Evolutionary conservation across 2,113 vertebrate species (phyloP).

Genomic region (Larimichthys polyactis): DNA sequence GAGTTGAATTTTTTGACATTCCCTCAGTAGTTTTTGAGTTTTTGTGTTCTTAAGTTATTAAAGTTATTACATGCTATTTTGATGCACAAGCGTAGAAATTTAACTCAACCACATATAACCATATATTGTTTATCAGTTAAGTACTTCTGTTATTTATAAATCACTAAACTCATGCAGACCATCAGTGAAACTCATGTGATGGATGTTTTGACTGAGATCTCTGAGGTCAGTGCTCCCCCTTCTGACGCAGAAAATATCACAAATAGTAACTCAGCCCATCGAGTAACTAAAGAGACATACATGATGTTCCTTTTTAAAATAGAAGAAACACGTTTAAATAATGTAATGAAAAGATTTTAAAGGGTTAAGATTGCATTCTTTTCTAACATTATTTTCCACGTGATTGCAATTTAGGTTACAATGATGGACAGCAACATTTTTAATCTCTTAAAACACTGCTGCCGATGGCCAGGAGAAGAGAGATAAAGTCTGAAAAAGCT

Average conservation of each 20-base stretch:
- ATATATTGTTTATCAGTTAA: neutral
- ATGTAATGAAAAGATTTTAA: neutral
- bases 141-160: neutral
- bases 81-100: neutral
- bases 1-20: neutral
- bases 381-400: neutral
- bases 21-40: neutral
- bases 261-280: neutral
- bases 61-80: neutral
- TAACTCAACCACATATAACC: neutral
- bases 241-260: slow-evolving; percentile 64
- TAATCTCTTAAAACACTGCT: neutral
- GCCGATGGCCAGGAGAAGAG: neutral
- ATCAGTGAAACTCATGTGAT: neutral
- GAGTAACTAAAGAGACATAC: neutral
- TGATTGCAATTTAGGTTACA: neutral
- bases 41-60: neutral
- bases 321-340: neutral
- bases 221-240: slow-evolving; percentile 75
- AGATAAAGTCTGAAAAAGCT: neutral
- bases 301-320: neutral
- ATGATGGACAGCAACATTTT: neutral
- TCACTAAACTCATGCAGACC: neutral
- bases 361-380: neutral
- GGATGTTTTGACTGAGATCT: slow-evolving; percentile 12